A percentile compares a stretch with the other conserved stretches of the same genome.
phyloP scores from a whole-genome alignment of 1,140 invertebrate genomes.

The Lordiphosa mommai region DNA sequence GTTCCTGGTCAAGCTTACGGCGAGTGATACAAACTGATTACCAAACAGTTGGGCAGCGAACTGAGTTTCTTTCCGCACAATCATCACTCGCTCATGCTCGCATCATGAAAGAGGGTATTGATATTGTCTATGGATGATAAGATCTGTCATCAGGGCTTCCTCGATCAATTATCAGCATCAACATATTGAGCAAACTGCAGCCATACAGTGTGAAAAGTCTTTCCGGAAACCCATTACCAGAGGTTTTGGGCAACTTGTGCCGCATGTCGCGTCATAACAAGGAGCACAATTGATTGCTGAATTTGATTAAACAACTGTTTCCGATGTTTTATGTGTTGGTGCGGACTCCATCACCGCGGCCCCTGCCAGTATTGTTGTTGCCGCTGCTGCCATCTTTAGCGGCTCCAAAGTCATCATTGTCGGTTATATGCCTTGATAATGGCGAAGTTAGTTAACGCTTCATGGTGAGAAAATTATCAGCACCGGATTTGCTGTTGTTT shows the following conservation, averaged over 20 bases:
- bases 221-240: conserved; percentile 32
- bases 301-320: no score
- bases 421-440: no score
- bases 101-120: conserved; percentile 54
- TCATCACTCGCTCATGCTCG: conserved; percentile 45
- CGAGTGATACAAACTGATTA: conserved; percentile 34
- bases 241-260: conserved; percentile 25
- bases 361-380: no score
- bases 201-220: conserved; percentile 36
- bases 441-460: no score
- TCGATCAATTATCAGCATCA: conserved; percentile 36
- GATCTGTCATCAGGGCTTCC: conserved; percentile 10
- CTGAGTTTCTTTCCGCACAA: conserved; percentile 48
- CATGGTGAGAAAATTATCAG: no score
- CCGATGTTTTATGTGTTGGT: no score
- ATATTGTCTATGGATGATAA: conserved; percentile 53
- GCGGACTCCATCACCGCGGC: no score
- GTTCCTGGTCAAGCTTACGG: conserved; percentile 13
- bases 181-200: conserved; percentile 39
- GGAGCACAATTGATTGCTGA: neutral
- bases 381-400: no score
- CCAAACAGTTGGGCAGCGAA: conserved; percentile 46
- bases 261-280: conserved; percentile 2
- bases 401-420: no score
- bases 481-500: no score